A percentile compares a stretch with the other conserved stretches of the same genome.
phyloP scores from a whole-genome alignment of 2,888 invertebrate genomes.

The Bruchidius siliquastri region DNA sequence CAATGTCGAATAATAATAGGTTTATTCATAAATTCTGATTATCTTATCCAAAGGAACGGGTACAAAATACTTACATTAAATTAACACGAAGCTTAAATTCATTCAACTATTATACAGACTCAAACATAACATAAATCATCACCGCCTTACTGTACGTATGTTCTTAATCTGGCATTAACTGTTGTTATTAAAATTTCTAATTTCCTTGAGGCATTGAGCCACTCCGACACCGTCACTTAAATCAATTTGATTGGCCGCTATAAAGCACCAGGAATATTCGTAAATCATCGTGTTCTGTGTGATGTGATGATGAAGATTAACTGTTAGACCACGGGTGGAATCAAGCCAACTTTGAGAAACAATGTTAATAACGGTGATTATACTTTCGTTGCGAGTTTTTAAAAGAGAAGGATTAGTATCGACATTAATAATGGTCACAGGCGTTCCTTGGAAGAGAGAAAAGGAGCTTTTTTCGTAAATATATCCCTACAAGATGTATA shows the following conservation, averaged over 20 bases:
- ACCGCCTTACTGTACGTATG: not conserved
- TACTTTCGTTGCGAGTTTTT: conserved; percentile 14
- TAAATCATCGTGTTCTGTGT: not conserved
- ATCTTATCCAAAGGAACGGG: not conserved
- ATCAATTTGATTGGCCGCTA: not conserved
- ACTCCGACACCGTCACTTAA: not conserved
- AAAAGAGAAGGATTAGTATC: conserved; percentile 2
- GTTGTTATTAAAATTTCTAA: not conserved
- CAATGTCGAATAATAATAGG: too few species aligned
- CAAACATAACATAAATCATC: not conserved
- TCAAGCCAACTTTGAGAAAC: conserved; percentile 17
- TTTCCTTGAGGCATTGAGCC: not conserved
- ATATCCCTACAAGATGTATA: too few species aligned
- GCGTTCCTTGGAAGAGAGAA: not conserved
- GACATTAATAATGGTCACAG: conserved; percentile 1
- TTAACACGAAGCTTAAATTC: not conserved
- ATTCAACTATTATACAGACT: not conserved
- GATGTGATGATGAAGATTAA: not conserved
- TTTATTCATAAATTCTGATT: not conserved
- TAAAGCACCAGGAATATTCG: not conserved
- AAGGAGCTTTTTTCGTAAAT: not conserved
- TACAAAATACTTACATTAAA: not conserved
- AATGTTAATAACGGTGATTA: conserved; percentile 18
- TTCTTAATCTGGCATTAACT: not conserved
- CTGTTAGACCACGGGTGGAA: not conserved